These are phyloP conservation scores for Telmatherina bonti DNA, from an alignment of 2,797 vertebrate species.

Conservation along the genomic window DNA sequence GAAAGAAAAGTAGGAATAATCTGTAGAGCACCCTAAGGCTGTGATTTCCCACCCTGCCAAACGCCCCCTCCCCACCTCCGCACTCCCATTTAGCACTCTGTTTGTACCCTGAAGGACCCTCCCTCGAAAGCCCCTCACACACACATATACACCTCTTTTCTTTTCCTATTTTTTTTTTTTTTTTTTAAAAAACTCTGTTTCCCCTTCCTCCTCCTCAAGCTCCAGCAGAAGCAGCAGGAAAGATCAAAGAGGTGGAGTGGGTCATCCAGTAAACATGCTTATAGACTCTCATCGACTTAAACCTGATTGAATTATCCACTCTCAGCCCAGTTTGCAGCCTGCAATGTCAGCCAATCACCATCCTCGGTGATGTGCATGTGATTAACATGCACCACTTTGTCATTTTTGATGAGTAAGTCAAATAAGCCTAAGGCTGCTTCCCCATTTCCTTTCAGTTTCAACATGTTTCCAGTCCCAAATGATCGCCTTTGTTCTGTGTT, in stretches of 20 bases:
- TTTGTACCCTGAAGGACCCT: slow-evolving; percentile 63
- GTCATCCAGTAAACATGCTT: slow-evolving; percentile 62
- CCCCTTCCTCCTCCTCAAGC: slow-evolving; percentile 31
- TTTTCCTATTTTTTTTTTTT: slow-evolving; percentile 20
- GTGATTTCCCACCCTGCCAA: slow-evolving; percentile 64
- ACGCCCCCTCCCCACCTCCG: slow-evolving; percentile 43
- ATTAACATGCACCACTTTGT: slow-evolving; percentile 34
- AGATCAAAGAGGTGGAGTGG: slow-evolving; percentile 58
- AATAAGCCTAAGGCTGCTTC: slow-evolving; percentile 3
- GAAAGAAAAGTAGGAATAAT: slow-evolving; percentile 76
- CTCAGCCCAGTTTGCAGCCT: slow-evolving; percentile 31
- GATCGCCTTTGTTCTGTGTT: slow-evolving; percentile 30
- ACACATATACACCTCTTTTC: background rate
- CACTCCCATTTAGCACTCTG: slow-evolving; percentile 52
- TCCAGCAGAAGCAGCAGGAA: slow-evolving; percentile 32
- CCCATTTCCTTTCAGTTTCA: slow-evolving; percentile 42
- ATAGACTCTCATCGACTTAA: slow-evolving; percentile 49
- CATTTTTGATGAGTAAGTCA: slow-evolving; percentile 49
- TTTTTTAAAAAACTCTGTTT: slow-evolving; percentile 13
- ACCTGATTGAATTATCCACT: slow-evolving; percentile 66
- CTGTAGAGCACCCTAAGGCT: slow-evolving; percentile 65
- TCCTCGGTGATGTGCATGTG: slow-evolving; percentile 9
- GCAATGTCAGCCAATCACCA: slow-evolving; percentile 33
- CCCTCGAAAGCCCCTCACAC: slow-evolving; percentile 32
- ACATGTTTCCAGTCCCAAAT: slow-evolving; percentile 21